These are phyloP conservation scores for Habropoda laboriosa DNA, from an alignment of 1,140 invertebrate genomes.

Conservation along the genomic window DNA sequence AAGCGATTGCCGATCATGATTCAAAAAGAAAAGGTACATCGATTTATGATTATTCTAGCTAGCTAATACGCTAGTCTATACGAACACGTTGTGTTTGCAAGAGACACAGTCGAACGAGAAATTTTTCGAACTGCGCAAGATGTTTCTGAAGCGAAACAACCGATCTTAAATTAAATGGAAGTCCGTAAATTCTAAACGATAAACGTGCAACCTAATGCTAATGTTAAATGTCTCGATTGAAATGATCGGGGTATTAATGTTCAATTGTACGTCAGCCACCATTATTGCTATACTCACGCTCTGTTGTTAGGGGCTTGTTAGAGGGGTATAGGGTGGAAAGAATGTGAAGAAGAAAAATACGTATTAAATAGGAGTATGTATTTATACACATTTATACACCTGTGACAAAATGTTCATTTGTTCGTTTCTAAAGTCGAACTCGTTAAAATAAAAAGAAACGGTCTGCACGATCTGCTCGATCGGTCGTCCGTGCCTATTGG, in stretches of 20 bases:
- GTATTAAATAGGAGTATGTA: no score
- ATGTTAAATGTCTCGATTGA: no score
- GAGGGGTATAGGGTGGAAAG: no score
- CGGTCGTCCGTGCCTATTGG: not conserved
- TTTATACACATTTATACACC: no score
- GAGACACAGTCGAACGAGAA: not conserved
- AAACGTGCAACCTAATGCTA: no score
- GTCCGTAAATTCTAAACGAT: no score
- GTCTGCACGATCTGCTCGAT: not conserved
- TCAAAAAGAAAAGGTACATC: not conserved
- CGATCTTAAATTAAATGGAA: no score
- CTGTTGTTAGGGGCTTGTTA: no score
- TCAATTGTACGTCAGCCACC: no score
- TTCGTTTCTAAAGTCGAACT: no score
- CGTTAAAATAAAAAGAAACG: not conserved
- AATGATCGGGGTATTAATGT: no score
- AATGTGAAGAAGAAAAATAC: not conserved
- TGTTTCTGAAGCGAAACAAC: not conserved
- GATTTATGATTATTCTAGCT: not conserved
- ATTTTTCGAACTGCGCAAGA: not conserved
- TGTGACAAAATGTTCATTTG: not conserved
- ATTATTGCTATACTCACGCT: no score
- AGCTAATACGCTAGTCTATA: not conserved
- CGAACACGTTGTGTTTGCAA: not conserved
- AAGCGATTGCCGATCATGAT: slow-evolving; percentile 53